Evolutionary conservation across 37 sponge, comb jelly and placozoan species (phyloP).

Genomic region (Aplysina aerophoba): DNA sequence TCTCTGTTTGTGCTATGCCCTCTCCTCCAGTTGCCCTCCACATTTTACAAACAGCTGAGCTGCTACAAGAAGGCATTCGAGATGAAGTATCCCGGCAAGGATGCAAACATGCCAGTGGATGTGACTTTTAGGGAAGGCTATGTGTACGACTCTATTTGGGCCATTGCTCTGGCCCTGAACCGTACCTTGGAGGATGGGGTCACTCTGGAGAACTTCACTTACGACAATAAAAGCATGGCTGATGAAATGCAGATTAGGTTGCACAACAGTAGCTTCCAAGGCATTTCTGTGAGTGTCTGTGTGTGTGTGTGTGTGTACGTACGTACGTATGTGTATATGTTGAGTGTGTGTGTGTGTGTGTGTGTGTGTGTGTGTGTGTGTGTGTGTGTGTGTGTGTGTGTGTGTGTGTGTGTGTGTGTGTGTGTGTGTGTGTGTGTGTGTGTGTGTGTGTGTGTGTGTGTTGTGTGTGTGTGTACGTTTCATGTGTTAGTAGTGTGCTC

Average conservation of each 20-base stretch:
- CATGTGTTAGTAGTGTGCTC: too few species aligned
- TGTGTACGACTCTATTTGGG: conserved; percentile 28
- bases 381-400: conserved; percentile 37
- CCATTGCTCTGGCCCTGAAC: conserved; percentile 6
- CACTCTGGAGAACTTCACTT: not conserved
- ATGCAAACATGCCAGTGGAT: not conserved
- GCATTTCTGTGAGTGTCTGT: conserved; percentile 20
- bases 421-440: conserved; percentile 26
- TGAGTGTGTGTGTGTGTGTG: conserved; percentile 14
- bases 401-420: conserved; percentile 50
- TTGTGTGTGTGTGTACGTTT: not conserved
- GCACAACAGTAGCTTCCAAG: not conserved
- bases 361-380: conserved; percentile 37
- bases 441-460: not conserved
- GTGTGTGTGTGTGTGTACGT: conserved; percentile 1
- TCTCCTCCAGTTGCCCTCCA: too few species aligned
- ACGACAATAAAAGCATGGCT: not conserved
- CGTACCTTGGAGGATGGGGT: not conserved
- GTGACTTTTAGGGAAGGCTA: conserved; percentile 30
- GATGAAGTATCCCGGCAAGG: not conserved
- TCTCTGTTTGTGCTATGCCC: not conserved
- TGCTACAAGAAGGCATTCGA: not conserved
- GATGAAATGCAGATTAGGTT: not conserved
- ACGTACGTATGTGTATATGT: not conserved
- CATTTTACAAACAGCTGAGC: not conserved